phyloP scores from a whole-genome alignment of 2,888 invertebrate species.

The Hypomecis punctinalis region DNA sequence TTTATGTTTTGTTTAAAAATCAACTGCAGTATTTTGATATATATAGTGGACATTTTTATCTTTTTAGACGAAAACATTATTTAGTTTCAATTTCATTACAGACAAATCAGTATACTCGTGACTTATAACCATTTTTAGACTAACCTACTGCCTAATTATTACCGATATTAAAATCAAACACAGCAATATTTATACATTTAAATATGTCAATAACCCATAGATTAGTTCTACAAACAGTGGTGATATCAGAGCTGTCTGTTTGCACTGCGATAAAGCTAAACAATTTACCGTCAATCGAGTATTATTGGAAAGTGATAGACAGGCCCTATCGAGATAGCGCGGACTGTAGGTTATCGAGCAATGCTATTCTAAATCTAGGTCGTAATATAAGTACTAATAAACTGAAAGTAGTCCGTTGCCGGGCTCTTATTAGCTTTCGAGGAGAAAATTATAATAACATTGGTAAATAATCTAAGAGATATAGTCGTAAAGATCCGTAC shows the following conservation, averaged over 20 bases:
- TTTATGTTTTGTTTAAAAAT: too few relatives aligned
- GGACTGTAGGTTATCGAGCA: conserved; percentile 42
- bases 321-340: conserved; percentile 37
- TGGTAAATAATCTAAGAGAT: neutral
- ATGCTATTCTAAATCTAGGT: conserved; percentile 39
- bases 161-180: conserved; percentile 12
- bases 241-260: conserved; percentile 30
- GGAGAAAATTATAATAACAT: conserved; percentile 9
- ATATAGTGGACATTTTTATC: too few relatives aligned
- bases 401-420: conserved; percentile 31
- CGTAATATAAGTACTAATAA: conserved; percentile 38
- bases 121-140: conserved; percentile 4
- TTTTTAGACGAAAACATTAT: too few relatives aligned
- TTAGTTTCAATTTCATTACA: too few relatives aligned
- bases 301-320: conserved; percentile 44
- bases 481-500: neutral
- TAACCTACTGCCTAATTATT: neutral
- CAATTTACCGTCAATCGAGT: conserved; percentile 36
- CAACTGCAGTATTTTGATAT: too few relatives aligned
- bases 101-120: neutral
- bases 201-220: conserved; percentile 29
- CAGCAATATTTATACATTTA: conserved; percentile 12
- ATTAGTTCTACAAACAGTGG: conserved; percentile 19
- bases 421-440: conserved; percentile 13
- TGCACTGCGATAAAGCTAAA: conserved; percentile 28